Percentiles rank a stretch among this genome's conserved stretches.
Evolutionary conservation across 2,797 vertebrate genomes (phyloP).

Genomic region (Spinus pinus): DNA sequence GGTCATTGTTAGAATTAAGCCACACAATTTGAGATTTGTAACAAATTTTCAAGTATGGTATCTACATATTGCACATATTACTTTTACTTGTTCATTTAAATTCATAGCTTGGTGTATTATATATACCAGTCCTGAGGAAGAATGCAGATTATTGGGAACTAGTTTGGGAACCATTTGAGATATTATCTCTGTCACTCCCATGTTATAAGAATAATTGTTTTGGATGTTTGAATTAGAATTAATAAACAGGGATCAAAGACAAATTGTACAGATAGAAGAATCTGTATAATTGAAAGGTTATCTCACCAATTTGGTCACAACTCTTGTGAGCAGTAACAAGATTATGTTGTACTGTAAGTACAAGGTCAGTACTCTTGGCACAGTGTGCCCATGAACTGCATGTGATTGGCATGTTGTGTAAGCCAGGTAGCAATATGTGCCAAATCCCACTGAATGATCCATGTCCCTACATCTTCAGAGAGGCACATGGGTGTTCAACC

Average conservation of each 20-base stretch:
- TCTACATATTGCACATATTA: rapidly evolving
- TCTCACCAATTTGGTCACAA: neutral
- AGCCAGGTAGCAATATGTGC: neutral
- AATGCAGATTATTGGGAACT: neutral
- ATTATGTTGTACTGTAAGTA: neutral
- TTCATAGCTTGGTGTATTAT: neutral
- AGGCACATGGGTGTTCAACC: neutral
- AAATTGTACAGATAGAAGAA: neutral
- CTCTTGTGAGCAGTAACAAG: neutral
- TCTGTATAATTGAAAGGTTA: neutral
- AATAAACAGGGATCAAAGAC: neutral
- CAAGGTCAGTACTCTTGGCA: neutral
- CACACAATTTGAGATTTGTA: neutral
- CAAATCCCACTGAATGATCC: neutral
- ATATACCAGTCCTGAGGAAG: neutral
- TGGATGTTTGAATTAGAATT: neutral
- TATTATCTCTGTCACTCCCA: neutral
- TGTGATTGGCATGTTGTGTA: neutral
- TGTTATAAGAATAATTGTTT: neutral
- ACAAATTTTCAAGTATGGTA: neutral
- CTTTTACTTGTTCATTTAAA: neutral
- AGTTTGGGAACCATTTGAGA: neutral
- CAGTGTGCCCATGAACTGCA: neutral
- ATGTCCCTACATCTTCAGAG: neutral
- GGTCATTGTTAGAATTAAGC: neutral